phyloP scores from a whole-genome alignment of 1,140 invertebrate species.

The Drosophila neocordata region DNA sequence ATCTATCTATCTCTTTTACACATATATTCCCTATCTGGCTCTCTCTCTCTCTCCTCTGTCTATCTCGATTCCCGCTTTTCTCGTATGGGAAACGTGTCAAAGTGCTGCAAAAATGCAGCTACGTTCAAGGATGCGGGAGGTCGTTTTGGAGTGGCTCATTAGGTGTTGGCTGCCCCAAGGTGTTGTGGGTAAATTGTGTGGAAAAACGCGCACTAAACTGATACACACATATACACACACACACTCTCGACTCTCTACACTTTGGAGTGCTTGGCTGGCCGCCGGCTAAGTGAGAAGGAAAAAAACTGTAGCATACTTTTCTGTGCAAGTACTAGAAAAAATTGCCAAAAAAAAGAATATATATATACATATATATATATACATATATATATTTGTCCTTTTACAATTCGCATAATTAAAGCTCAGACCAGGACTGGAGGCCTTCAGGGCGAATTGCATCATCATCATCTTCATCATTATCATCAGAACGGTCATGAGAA shows the following conservation, averaged over 20 bases:
- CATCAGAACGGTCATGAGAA: conserved; percentile 29
- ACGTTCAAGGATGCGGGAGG: conserved; percentile 27
- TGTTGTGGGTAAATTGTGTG: conserved; percentile 64
- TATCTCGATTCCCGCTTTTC: conserved; percentile 4
- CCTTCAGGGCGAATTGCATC: conserved; percentile 45
- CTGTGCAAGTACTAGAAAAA: conserved; percentile 22
- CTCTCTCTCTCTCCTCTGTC: background rate
- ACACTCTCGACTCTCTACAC: conserved; percentile 17
- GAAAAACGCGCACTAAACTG: conserved; percentile 51
- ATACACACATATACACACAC: conserved; percentile 18
- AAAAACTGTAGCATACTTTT: background rate
- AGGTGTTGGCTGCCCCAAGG: conserved; percentile 59
- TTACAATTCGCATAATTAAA: conserved; percentile 70
- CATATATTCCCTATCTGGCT: background rate
- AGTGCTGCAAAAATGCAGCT: conserved; percentile 71
- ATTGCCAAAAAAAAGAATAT: conserved; percentile 10
- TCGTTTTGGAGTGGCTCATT: conserved; percentile 66
- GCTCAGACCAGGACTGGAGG: conserved; percentile 19
- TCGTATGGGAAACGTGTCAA: conserved; percentile 67
- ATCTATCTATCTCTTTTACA: too few species aligned
- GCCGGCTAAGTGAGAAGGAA: conserved; percentile 9
- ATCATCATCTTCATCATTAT: conserved; percentile 14
- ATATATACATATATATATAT: background rate
- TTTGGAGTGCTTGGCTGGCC: conserved; percentile 14
- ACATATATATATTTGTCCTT: conserved; percentile 24